Conservation (phyloP, 2,797 vertebrate species). For the Parauchenoglanis punctatus region DNA sequence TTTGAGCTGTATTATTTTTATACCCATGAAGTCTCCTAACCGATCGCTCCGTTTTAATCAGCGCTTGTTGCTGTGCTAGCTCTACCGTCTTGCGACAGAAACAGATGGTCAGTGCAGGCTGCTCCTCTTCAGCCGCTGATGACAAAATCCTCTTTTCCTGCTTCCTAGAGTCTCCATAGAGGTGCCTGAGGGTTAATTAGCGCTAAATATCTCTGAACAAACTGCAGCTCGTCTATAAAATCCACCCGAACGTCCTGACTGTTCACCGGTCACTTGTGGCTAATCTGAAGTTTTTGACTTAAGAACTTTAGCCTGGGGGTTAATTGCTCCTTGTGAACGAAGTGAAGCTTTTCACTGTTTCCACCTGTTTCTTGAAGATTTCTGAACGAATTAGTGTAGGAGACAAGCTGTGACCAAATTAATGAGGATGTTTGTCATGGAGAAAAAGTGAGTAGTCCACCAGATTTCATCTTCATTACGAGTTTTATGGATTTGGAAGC, state of each 20-base stretch:
- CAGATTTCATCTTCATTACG: background rate
- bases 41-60: conserved; percentile 28
- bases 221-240: conserved; percentile 8
- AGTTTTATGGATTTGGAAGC: background rate
- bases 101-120: conserved; percentile 60
- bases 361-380: background rate
- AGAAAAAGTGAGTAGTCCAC: background rate
- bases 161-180: conserved; percentile 22
- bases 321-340: conserved; percentile 1
- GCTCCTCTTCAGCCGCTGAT: conserved; percentile 52
- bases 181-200: conserved; percentile 43
- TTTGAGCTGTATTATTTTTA: background rate
- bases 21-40: background rate
- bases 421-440: background rate
- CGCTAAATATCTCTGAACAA: conserved; percentile 30
- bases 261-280: background rate
- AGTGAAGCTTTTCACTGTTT: background rate
- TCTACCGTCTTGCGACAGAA: conserved; percentile 50
- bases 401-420: background rate
- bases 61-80: conserved; percentile 17
- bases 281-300: conserved; percentile 8
- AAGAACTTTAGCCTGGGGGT: background rate
- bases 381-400: background rate
- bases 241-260: conserved; percentile 1
- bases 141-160: conserved; percentile 59